Evolutionary conservation across 2,888 invertebrate species (phyloP), one percentile per base, ranked within the genome.

Genomic region (Phyto melanocephala): DNA sequence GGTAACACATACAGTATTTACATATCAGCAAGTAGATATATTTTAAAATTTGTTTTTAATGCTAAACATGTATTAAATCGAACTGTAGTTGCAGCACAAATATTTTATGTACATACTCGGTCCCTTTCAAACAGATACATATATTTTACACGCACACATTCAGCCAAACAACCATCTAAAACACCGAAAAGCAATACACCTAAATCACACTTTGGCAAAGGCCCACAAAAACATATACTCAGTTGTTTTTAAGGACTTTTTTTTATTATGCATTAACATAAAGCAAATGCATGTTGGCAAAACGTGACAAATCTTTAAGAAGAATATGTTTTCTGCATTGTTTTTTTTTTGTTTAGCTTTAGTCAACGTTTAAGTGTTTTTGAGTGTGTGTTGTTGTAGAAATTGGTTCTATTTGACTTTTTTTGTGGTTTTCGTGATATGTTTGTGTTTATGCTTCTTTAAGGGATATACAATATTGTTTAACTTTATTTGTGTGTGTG

Each of bases 301-400:
- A 82, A 79, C 79, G 81, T 82, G 81, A 82, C 81, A 82, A 82
- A 79, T 58, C 60, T 63, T 65, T 58, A 54, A 60, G 52, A 70
- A 75, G 42, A n/a, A 54, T 8, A 20, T 63, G 1, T 17, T 13
- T 37, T 10, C 24, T 35, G 35, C 24, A 42, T 20, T 47, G 3
- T 20, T 20, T 10, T 47, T 20, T 28, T 28, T n/a, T n/a, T n/a
- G n/a, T n/a, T n/a, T n/a, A n/a, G n/a, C n/a, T n/a, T n/a, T n/a
- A n/a, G n/a, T n/a, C n/a, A n/a, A n/a, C n/a, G n/a, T n/a, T n/a
- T n/a, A n/a, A n/a, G 50, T 15, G 42, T 33, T 28, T 42, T 56
- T 70, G 7, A 37, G 28, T 40, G 11, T 10, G 17, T 56, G 76
- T 58, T 70, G 65, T 70, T 11, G 10, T 60, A 50, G 60, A 62